A percentile compares a stretch with the other conserved stretches of the same genome.
Conservation (phyloP, 2,888 invertebrate species). For the Orthonychiurus folsomi region DNA sequence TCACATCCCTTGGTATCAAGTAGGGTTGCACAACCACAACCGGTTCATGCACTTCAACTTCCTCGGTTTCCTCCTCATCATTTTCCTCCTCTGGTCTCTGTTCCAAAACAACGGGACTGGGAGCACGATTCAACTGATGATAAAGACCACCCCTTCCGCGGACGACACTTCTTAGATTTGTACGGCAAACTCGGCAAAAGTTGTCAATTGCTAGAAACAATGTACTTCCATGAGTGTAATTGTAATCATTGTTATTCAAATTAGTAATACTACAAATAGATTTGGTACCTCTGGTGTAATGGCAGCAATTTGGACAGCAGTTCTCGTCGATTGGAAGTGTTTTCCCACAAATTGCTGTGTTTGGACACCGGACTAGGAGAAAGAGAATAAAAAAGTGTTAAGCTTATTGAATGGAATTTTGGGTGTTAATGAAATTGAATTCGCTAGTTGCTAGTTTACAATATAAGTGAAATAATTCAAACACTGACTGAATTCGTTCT, state of each 20-base stretch:
- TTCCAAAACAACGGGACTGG: constrained; percentile 31
- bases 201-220: constrained; percentile 38
- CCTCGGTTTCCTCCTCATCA: constrained; percentile 22
- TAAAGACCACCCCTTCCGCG: constrained; percentile 38
- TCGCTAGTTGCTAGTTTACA: too few species aligned
- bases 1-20: too few species aligned
- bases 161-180: constrained; percentile 36
- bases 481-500: too few species aligned
- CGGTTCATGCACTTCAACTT: constrained; percentile 7
- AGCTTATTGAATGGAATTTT: too few species aligned
- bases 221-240: too few species aligned
- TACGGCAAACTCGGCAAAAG: constrained; percentile 39
- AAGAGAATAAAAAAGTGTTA: not conserved
- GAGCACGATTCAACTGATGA: constrained; percentile 37
- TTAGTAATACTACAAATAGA: too few species aligned
- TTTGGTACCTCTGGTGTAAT: constrained; percentile 37
- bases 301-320: constrained; percentile 37
- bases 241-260: too few species aligned
- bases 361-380: constrained; percentile 35
- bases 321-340: constrained; percentile 34
- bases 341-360: constrained; percentile 37
- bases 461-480: too few species aligned
- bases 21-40: too few species aligned
- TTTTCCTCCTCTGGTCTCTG: constrained; percentile 32
- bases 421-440: too few species aligned